Conservation (phyloP, 1,140 invertebrate species). For the Episyrphus balteatus region DNA sequence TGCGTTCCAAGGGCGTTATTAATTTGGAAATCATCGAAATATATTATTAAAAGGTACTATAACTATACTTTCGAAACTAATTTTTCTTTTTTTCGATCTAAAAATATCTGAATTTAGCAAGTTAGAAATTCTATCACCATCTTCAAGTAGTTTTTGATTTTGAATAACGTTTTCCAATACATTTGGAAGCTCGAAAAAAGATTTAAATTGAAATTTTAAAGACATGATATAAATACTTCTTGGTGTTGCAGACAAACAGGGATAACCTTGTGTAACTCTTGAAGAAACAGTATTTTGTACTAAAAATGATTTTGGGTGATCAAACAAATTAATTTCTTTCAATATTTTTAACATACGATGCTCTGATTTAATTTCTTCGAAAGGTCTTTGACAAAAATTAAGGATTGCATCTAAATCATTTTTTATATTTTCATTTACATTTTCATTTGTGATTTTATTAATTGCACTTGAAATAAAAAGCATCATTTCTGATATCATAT, state of each 20-base stretch:
- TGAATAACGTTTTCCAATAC: neutral
- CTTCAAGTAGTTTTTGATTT: neutral
- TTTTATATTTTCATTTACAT: neutral
- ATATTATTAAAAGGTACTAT: constrained; percentile 3
- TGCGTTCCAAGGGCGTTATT: constrained; percentile 3
- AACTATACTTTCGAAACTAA: neutral
- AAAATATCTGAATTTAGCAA: neutral
- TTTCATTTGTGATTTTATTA: neutral
- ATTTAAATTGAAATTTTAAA: constrained; percentile 1
- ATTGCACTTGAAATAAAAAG: neutral
- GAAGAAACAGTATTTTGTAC: neutral
- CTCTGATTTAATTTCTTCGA: neutral
- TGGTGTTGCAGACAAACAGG: neutral
- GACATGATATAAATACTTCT: neutral
- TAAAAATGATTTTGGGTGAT: neutral
- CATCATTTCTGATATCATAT: neutral
- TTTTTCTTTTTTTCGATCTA: neutral
- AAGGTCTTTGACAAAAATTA: neutral
- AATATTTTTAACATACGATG: neutral
- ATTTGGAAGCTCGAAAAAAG: constrained; percentile 1
- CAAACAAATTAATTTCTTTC: neutral
- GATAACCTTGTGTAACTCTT: neutral
- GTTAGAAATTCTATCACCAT: neutral
- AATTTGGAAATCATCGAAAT: constrained; percentile 4
- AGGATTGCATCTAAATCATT: neutral